Evolutionary conservation across 35 echinoderm and acorn worm species (phyloP).

Genomic region (Apostichopus parvimensis): DNA sequence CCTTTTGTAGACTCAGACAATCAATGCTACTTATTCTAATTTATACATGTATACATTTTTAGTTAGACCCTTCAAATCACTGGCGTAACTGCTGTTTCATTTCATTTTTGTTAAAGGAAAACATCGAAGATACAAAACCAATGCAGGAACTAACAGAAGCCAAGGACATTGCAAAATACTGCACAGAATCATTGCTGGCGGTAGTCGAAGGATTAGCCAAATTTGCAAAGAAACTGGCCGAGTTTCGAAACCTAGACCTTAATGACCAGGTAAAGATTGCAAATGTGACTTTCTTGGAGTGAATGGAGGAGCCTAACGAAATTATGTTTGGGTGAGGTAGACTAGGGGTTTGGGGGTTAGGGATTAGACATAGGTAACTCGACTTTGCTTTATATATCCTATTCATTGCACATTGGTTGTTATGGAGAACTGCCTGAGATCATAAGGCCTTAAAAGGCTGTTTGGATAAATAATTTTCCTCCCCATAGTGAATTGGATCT

Average conservation of each 20-base stretch:
- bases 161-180: constrained; percentile 80
- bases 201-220: constrained; percentile 84
- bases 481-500: too few relatives aligned
- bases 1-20: too few relatives aligned
- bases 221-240: constrained; percentile 84
- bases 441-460: too few relatives aligned
- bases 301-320: too few relatives aligned
- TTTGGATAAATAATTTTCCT: too few relatives aligned
- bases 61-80: neutral
- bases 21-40: neutral
- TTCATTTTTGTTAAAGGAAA: constrained; percentile 10
- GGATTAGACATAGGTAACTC: too few relatives aligned
- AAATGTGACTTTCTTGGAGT: too few relatives aligned
- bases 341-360: too few relatives aligned
- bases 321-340: too few relatives aligned
- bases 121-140: constrained; percentile 61
- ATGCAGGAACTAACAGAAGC: constrained; percentile 89
- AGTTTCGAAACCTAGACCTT: constrained; percentile 84
- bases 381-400: too few relatives aligned
- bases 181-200: constrained; percentile 67
- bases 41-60: neutral
- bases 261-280: constrained; percentile 77
- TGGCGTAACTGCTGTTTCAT: neutral
- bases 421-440: too few relatives aligned
- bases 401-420: too few relatives aligned